These are phyloP conservation scores for Neuroterus valhalla DNA, from an alignment of 1,140 invertebrate genomes.

Conservation along the genomic window DNA sequence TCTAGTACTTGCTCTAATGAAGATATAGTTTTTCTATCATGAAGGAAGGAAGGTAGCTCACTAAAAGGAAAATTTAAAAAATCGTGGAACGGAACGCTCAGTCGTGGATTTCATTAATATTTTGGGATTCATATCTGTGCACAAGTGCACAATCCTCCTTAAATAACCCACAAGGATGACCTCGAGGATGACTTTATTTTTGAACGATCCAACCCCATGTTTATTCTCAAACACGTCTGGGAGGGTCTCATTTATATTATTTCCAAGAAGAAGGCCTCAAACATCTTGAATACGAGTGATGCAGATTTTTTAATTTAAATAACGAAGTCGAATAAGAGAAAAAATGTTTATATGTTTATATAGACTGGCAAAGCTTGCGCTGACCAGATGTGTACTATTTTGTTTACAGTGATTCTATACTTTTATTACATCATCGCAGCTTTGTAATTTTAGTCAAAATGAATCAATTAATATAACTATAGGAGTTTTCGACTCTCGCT, in stretches of 20 bases:
- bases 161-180: conserved; percentile 18
- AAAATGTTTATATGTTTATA: too few species aligned
- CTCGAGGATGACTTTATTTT: not conserved
- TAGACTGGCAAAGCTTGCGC: too few species aligned
- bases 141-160: not conserved
- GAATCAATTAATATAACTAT: too few species aligned
- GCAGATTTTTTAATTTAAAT: too few species aligned
- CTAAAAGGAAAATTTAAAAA: not conserved
- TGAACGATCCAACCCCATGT: conserved; percentile 5
- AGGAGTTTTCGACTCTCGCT: too few species aligned
- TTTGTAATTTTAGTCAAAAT: too few species aligned
- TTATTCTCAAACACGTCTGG: not conserved
- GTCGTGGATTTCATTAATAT: not conserved
- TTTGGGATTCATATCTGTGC: not conserved
- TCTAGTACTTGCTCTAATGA: too few species aligned
- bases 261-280: not conserved
- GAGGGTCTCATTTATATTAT: not conserved
- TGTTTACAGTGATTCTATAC: too few species aligned
- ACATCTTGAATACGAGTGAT: too few species aligned
- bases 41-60: not conserved
- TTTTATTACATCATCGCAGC: too few species aligned
- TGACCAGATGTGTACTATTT: too few species aligned
- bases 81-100: not conserved
- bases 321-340: too few species aligned
- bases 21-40: conserved; percentile 29